Evolutionary conservation across 1,140 invertebrate species (phyloP).

Genomic region (Zophobas atratus): DNA sequence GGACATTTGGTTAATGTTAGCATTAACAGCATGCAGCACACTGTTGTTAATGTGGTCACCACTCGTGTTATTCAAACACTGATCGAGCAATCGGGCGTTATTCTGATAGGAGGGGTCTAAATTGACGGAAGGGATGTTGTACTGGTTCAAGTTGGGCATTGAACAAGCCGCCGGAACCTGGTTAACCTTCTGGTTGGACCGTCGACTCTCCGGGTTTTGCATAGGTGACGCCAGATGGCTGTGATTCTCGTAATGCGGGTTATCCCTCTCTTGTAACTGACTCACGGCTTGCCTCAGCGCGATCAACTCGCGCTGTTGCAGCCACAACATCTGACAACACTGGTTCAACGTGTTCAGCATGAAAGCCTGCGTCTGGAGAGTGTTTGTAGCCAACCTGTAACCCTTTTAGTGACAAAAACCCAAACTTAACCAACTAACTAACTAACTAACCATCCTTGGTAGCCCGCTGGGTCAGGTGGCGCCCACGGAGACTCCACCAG

Average conservation of each 20-base stretch:
- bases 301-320: constrained; percentile 69
- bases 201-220: constrained; percentile 41
- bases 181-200: constrained; percentile 58
- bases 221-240: constrained; percentile 26
- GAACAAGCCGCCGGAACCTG: constrained; percentile 61
- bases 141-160: constrained; percentile 62
- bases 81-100: constrained; percentile 59
- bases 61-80: constrained; percentile 59
- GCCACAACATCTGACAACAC: constrained; percentile 70
- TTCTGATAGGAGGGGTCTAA: constrained; percentile 57
- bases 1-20: constrained; percentile 60
- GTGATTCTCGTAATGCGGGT: background rate
- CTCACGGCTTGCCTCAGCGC: constrained; percentile 63
- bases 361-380: constrained; percentile 68
- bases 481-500: constrained; percentile 52
- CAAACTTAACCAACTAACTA: background rate
- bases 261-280: constrained; percentile 47
- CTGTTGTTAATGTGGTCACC: constrained; percentile 58
- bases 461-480: constrained; percentile 1
- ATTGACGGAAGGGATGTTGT: constrained; percentile 55
- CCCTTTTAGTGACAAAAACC: background rate
- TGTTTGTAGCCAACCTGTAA: constrained; percentile 63
- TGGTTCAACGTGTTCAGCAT: constrained; percentile 69
- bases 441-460: background rate
- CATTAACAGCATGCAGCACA: constrained; percentile 56